A percentile compares a stretch with the other conserved stretches of the same genome.
phyloP scores from a whole-genome alignment of 2,797 vertebrate genomes.

The Scolopax bukidnonensis region DNA sequence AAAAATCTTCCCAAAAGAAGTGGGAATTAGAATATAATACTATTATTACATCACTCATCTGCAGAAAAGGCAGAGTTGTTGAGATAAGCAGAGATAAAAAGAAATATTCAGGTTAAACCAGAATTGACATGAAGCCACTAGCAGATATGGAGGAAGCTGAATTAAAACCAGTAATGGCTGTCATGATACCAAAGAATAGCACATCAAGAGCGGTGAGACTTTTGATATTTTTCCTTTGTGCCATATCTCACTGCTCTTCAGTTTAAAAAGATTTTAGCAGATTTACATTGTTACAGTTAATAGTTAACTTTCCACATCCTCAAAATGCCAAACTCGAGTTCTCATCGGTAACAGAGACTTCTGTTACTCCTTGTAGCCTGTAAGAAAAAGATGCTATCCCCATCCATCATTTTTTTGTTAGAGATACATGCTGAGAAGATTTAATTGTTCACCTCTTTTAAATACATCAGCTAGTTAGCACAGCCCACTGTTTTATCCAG shows the following conservation, averaged over 20 bases:
- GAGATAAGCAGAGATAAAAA: neutral
- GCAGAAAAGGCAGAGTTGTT: neutral
- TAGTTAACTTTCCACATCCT: neutral
- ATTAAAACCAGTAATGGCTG: neutral
- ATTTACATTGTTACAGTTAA: neutral
- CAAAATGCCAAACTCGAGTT: neutral
- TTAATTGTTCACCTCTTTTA: slow-evolving; percentile 31
- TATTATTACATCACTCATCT: neutral
- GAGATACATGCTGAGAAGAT: neutral
- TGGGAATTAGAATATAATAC: neutral
- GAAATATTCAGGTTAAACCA: neutral
- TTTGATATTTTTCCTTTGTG: neutral
- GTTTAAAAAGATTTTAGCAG: neutral
- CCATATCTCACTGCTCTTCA: neutral
- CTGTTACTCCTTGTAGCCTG: neutral
- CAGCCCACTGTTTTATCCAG: slow-evolving; percentile 22
- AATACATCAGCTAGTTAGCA: slow-evolving; percentile 16
- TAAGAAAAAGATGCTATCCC: neutral
- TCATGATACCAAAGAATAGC: rapidly evolving
- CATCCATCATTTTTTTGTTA: neutral
- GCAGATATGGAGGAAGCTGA: neutral
- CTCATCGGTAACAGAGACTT: neutral
- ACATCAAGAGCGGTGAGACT: neutral
- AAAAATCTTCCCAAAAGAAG: neutral
- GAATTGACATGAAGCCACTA: neutral